Evolutionary conservation across 2,888 invertebrate species (phyloP).

Genomic region (Odontocerum albicorne): DNA sequence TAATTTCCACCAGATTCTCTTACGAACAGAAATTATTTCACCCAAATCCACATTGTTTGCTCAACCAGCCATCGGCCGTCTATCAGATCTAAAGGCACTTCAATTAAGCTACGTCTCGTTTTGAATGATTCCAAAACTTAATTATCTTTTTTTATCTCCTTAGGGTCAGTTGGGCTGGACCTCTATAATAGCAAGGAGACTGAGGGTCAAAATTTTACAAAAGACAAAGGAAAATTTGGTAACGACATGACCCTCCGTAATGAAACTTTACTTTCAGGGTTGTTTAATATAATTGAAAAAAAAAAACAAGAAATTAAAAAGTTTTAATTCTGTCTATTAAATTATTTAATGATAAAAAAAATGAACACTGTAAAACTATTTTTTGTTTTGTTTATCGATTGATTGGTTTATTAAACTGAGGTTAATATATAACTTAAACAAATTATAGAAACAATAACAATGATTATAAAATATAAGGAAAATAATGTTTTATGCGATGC

Average conservation of each 20-base stretch:
- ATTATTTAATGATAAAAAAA: background rate
- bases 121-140: slow-evolving; percentile 22
- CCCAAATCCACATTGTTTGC: background rate
- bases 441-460: too few relatives aligned
- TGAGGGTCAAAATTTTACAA: too few relatives aligned
- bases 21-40: background rate
- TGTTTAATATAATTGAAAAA: too few relatives aligned
- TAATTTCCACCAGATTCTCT: slow-evolving; percentile 2
- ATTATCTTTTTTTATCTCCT: slow-evolving; percentile 26
- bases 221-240: too few relatives aligned
- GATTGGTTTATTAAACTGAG: background rate
- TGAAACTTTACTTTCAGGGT: too few relatives aligned
- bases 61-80: slow-evolving; percentile 3
- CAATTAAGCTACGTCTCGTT: slow-evolving; percentile 24
- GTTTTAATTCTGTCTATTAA: too few relatives aligned
- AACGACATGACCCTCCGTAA: too few relatives aligned
- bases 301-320: too few relatives aligned
- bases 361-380: background rate
- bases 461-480: too few relatives aligned
- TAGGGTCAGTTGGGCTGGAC: slow-evolving; percentile 12
- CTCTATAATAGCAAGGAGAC: too few relatives aligned
- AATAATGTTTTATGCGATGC: too few relatives aligned
- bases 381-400: background rate
- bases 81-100: slow-evolving; percentile 22
- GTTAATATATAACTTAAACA: too few relatives aligned